These are phyloP conservation scores for Papilio machaon DNA, from an alignment of 1,140 invertebrate species.

Conservation along the genomic window DNA sequence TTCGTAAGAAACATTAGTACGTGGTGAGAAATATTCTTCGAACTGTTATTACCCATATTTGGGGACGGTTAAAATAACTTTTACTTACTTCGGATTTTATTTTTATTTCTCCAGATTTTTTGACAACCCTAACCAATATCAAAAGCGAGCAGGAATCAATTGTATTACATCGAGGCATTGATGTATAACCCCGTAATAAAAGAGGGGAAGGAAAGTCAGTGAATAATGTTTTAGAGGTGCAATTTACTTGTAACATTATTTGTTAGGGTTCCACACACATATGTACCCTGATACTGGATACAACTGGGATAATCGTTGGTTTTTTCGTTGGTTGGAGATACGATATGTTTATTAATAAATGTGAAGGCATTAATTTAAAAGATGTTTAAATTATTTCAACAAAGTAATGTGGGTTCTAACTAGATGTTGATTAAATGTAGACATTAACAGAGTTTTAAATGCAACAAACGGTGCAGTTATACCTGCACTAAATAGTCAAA, in stretches of 20 bases:
- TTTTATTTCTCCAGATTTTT: neutral
- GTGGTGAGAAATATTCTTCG: too few relatives aligned
- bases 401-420: too few relatives aligned
- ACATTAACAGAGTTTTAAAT: too few relatives aligned
- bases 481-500: too few relatives aligned
- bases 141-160: constrained; percentile 4
- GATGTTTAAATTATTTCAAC: too few relatives aligned
- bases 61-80: neutral
- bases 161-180: constrained; percentile 15
- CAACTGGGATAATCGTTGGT: neutral
- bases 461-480: too few relatives aligned
- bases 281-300: neutral
- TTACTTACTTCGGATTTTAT: neutral
- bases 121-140: constrained; percentile 2
- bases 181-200: constrained; percentile 27
- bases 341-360: too few relatives aligned
- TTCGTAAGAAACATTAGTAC: too few relatives aligned
- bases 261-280: neutral
- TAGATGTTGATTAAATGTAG: too few relatives aligned
- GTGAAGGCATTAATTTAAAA: too few relatives aligned
- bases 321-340: neutral
- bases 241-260: constrained; percentile 30
- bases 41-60: too few relatives aligned
- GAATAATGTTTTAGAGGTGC: constrained; percentile 19
- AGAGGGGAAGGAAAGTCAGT: neutral